A percentile compares a stretch with the other conserved stretches of the same genome.
Conservation (phyloP, 2,797 vertebrate species). For the Gouania willdenowi region DNA sequence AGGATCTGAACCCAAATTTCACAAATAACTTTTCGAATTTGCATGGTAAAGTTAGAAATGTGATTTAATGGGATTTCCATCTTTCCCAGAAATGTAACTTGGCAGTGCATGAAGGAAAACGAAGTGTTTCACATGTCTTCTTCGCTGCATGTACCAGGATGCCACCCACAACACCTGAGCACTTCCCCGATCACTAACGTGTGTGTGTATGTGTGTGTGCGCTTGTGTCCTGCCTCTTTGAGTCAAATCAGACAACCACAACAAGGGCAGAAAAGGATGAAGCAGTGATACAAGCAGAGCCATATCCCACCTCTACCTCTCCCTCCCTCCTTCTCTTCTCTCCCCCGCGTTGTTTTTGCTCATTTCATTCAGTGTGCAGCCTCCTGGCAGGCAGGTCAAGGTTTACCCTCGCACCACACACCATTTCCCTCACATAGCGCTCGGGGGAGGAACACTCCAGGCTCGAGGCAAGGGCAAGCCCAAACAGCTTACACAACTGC, state of each 20-base stretch:
- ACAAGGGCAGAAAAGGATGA: constrained; percentile 9
- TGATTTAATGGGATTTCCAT: constrained; percentile 74
- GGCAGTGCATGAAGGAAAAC: constrained; percentile 69
- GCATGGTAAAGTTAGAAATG: constrained; percentile 62
- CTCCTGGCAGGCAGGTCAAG: constrained; percentile 93
- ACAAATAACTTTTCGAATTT: constrained; percentile 64
- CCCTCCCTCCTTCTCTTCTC: constrained; percentile 15
- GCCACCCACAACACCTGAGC: constrained; percentile 73
- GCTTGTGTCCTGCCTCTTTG: constrained; percentile 37
- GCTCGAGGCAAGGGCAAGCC: constrained; percentile 92
- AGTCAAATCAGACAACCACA: constrained; percentile 33
- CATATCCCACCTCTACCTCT: constrained; percentile 21
- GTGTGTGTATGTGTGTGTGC: constrained; percentile 15
- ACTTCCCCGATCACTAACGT: constrained; percentile 44
- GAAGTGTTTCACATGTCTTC: constrained; percentile 60
- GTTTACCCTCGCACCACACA: constrained; percentile 92
- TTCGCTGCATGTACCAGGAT: constrained; percentile 39
- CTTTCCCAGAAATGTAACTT: constrained; percentile 61
- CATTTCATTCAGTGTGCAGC: constrained; percentile 74
- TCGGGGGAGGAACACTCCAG: constrained; percentile 88
- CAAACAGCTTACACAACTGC: constrained; percentile 69
- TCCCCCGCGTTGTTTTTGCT: constrained; percentile 68
- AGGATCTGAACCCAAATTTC: constrained; percentile 62
- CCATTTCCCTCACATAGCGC: constrained; percentile 83
- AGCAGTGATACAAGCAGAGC: constrained; percentile 31